A percentile compares a stretch with the other conserved stretches of the same genome.
Evolutionary conservation across 1,140 invertebrate species (phyloP).

Genomic region (Arctopsyche grandis): DNA sequence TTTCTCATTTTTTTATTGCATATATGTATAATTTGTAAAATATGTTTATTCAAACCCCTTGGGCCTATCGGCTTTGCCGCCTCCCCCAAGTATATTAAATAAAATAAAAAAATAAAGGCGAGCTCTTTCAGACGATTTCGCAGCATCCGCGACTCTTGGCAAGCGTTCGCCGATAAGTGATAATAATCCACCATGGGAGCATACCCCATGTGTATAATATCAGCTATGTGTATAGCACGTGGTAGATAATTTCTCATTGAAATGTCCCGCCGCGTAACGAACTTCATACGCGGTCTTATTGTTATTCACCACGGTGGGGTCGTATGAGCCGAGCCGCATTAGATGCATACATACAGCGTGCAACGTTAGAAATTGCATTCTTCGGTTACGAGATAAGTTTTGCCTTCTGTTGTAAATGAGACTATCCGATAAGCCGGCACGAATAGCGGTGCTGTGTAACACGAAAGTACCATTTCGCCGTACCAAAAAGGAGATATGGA

Average conservation of each 20-base stretch:
- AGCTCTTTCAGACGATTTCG: no score
- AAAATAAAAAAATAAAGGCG: no score
- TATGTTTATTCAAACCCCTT: no score
- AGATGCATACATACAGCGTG: neutral
- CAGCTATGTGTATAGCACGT: neutral
- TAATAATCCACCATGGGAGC: no score
- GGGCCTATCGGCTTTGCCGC: no score
- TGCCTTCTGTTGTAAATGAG: conserved; percentile 39
- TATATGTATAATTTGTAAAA: no score
- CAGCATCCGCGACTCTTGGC: no score
- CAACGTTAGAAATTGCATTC: conserved; percentile 35
- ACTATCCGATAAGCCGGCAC: conserved; percentile 39
- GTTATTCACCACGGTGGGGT: neutral
- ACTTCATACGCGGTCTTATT: neutral
- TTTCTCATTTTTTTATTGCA: no score
- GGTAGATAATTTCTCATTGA: conserved; percentile 1
- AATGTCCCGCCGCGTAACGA: neutral
- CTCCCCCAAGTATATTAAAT: no score
- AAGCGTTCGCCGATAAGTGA: no score
- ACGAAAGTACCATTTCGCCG: conserved; percentile 43
- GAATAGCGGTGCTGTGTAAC: conserved; percentile 44
- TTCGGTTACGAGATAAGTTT: conserved; percentile 35
- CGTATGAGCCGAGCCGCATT: neutral
- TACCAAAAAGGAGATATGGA: conserved; percentile 41
- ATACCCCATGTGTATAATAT: no score